Evolutionary conservation across 2,888 invertebrate genomes (phyloP), one percentile per base, ranked within the genome.

Genomic region (Torymus aiolomorphi): DNA sequence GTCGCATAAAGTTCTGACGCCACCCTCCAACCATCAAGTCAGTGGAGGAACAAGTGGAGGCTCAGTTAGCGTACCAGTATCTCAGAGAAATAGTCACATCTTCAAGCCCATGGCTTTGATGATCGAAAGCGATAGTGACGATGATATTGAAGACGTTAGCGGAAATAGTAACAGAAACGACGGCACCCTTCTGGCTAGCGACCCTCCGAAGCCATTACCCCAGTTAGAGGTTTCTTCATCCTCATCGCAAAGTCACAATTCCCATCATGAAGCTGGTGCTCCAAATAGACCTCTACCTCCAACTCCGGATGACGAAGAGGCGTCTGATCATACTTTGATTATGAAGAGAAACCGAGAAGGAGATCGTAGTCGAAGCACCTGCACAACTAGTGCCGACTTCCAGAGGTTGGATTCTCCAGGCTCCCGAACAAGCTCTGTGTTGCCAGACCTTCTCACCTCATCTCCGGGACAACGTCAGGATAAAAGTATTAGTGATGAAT

Each of bases 241-340:
- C 62, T 88, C 88, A 24, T 87, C 89, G 57, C 86, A 89, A 87
- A 83, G 88, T 86, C 89, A 89, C 82, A 91, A 90, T 82, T 88
- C 88, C 31, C 90, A 90, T 83, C 90, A 89, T 82, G 90, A 91
- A 88, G 90, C 95, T 79, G 95, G 95, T 76, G 96, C 97, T 85
- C 97, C 97, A 81, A 97, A 97, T 89, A 94, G 97, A 85, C 98
- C 98, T 73, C 92, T 98, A 87, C 98, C 98, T 77, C 98, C 98
- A 71, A 98, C 98, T 73, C 98, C 98, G 59, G 97, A 97, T 90
- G 97, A 98, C 88, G 96, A 97, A 90, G 95, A 95, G 91, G 92
- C 93, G 86, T 95, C 95, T 77, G 97, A 97, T 91, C 94, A 96
- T 88, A 98, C 97, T 79, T 94, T 98, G 91, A 97, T 97, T 88